Conservation (phyloP, 1,140 invertebrate species). For the Acromyrmex heyeri region DNA sequence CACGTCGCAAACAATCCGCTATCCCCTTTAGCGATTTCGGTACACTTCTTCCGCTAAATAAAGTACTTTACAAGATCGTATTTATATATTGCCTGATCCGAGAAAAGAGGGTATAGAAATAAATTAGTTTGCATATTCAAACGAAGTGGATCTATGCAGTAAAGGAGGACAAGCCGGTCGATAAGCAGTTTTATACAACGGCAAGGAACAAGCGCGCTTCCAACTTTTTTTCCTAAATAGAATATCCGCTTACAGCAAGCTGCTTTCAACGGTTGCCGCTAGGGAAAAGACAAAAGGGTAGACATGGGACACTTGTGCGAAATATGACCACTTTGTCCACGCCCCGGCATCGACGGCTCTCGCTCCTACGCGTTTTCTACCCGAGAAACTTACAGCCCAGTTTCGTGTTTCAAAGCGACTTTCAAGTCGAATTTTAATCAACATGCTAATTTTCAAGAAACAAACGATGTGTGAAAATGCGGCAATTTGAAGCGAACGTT, state of each 20-base stretch:
- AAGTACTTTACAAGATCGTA: not conserved
- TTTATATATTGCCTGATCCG: constrained; percentile 17
- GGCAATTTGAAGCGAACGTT: constrained; percentile 27
- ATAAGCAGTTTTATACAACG: constrained; percentile 54
- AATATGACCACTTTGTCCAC: constrained; percentile 64
- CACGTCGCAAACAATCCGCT: constrained; percentile 26
- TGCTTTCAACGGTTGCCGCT: constrained; percentile 70
- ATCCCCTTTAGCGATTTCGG: constrained; percentile 42
- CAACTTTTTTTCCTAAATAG: constrained; percentile 73
- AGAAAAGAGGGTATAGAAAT: constrained; percentile 27
- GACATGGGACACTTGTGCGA: constrained; percentile 68
- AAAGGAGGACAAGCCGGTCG: constrained; percentile 32
- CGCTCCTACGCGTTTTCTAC: constrained; percentile 41
- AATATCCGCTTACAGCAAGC: constrained; percentile 79
- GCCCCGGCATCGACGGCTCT: constrained; percentile 46
- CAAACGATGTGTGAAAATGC: constrained; percentile 37
- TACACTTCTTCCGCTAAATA: not conserved
- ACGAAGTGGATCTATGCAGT: constrained; percentile 26
- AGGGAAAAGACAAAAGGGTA: constrained; percentile 65
- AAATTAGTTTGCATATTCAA: constrained; percentile 59
- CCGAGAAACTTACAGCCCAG: constrained; percentile 47
- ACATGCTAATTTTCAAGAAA: constrained; percentile 55
- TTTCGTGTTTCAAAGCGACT: constrained; percentile 58
- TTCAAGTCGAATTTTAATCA: constrained; percentile 59
- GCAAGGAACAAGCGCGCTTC: constrained; percentile 33